These are phyloP conservation scores for Eumacrocentrus americanus DNA, from an alignment of 2,888 invertebrate species.

Conservation along the genomic window DNA sequence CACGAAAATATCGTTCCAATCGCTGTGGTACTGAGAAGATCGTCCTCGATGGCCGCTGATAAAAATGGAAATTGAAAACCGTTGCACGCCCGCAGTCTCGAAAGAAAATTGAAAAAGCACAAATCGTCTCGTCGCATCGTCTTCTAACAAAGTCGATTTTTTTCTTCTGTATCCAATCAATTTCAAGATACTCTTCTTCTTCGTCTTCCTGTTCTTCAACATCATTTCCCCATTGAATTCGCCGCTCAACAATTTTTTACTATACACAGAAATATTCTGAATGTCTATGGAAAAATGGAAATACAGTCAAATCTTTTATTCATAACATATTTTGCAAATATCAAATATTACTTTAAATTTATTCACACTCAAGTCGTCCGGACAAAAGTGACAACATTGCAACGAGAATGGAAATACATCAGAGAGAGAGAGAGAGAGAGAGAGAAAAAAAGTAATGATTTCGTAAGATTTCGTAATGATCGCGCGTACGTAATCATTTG, in stretches of 20 bases:
- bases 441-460: too few species aligned
- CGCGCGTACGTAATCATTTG: too few species aligned
- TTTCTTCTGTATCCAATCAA: background rate
- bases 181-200: background rate
- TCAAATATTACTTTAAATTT: background rate
- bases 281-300: slow-evolving; percentile 6
- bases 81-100: slow-evolving; percentile 15
- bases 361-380: background rate
- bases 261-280: too few species aligned
- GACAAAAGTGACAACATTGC: background rate
- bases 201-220: too few species aligned
- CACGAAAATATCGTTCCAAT: slow-evolving; percentile 14
- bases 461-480: too few species aligned
- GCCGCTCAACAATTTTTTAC: too few species aligned
- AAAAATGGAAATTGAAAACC: slow-evolving; percentile 24
- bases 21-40: background rate
- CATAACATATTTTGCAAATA: background rate
- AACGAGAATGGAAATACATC: too few species aligned
- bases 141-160: background rate
- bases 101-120: slow-evolving; percentile 7
- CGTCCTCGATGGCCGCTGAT: slow-evolving; percentile 7
- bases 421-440: too few species aligned
- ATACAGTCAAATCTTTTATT: background rate
- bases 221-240: too few species aligned
- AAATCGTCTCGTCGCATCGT: slow-evolving; percentile 7